phyloP scores from a whole-genome alignment of 2,888 invertebrate genomes.

The Ochropleura plecta region DNA sequence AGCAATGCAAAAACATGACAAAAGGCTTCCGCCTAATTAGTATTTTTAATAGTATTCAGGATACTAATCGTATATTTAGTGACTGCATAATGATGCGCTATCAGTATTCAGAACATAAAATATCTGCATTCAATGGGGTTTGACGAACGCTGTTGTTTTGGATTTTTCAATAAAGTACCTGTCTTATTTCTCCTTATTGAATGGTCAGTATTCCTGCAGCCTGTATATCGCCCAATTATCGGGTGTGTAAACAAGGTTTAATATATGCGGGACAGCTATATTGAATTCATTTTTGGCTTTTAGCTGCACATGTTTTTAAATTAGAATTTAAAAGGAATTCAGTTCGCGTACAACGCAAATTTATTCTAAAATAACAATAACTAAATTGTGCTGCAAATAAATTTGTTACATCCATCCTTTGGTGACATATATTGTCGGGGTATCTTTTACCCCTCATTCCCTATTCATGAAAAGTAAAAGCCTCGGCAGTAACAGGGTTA shows the following conservation, averaged over 20 bases:
- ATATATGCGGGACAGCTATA: slow-evolving; percentile 24
- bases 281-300: slow-evolving; percentile 8
- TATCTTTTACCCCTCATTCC: slow-evolving; percentile 25
- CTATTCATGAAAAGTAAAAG: slow-evolving; percentile 14
- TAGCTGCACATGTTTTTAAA: slow-evolving; percentile 3
- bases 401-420: neutral
- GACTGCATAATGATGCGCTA: slow-evolving; percentile 48
- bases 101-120: slow-evolving; percentile 59
- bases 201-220: slow-evolving; percentile 14
- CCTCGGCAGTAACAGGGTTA: slow-evolving; percentile 70
- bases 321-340: slow-evolving; percentile 9
- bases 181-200: slow-evolving; percentile 19
- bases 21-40: slow-evolving; percentile 39
- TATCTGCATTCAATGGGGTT: slow-evolving; percentile 52
- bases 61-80: slow-evolving; percentile 35
- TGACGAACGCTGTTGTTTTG: slow-evolving; percentile 53
- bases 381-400: neutral
- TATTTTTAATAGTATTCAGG: slow-evolving; percentile 54
- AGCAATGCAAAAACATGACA: slow-evolving; percentile 7
- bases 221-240: slow-evolving; percentile 39
- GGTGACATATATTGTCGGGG: slow-evolving; percentile 9
- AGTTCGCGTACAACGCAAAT: slow-evolving; percentile 6
- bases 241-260: slow-evolving; percentile 37
- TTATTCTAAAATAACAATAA: slow-evolving; percentile 21
- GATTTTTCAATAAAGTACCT: slow-evolving; percentile 35